Evolutionary conservation across 2,797 vertebrate species (phyloP).

Genomic region (Salarias fasciatus): DNA sequence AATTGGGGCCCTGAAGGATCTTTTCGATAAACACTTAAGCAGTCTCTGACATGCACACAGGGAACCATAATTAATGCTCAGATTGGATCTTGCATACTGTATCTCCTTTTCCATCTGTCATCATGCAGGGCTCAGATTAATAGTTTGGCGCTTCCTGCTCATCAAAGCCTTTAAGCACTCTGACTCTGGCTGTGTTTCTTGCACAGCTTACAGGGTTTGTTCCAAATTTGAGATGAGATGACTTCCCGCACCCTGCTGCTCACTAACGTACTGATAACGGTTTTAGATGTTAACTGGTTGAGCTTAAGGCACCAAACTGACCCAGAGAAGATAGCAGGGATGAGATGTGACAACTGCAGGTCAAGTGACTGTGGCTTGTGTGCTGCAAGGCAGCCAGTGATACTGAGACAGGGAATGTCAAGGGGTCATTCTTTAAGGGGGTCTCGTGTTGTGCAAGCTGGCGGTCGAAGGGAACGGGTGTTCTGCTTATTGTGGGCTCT

Average conservation of each 20-base stretch:
- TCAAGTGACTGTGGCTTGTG: conserved; percentile 36
- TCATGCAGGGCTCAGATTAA: conserved; percentile 72
- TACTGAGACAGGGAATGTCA: conserved; percentile 11
- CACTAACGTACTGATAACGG: conserved; percentile 63
- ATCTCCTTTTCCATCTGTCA: conserved; percentile 82
- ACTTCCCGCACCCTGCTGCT: conserved; percentile 62
- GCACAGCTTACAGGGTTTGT: conserved; percentile 33
- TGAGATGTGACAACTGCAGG: conserved; percentile 51
- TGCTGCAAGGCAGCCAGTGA: conserved; percentile 24
- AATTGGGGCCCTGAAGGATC: conserved; percentile 59
- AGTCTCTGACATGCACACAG: conserved; percentile 49
- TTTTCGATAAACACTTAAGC: conserved; percentile 54
- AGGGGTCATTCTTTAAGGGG: conserved; percentile 32
- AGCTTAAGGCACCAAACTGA: conserved; percentile 50
- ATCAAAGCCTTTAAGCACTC: conserved; percentile 69
- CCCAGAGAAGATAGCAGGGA: conserved; percentile 36
- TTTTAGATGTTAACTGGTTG: conserved; percentile 17
- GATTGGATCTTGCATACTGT: conserved; percentile 76
- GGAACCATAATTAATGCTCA: conserved; percentile 73
- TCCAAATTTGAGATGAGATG: conserved; percentile 71
- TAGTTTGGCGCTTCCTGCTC: conserved; percentile 71
- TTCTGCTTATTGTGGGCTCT: conserved; percentile 71
- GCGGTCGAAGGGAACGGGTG: conserved; percentile 43
- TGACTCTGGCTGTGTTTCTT: conserved; percentile 60
- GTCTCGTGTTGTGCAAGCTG: conserved; percentile 46